Evolutionary conservation across 2,888 invertebrate species (phyloP).

Genomic region (Phorcus lineatus): DNA sequence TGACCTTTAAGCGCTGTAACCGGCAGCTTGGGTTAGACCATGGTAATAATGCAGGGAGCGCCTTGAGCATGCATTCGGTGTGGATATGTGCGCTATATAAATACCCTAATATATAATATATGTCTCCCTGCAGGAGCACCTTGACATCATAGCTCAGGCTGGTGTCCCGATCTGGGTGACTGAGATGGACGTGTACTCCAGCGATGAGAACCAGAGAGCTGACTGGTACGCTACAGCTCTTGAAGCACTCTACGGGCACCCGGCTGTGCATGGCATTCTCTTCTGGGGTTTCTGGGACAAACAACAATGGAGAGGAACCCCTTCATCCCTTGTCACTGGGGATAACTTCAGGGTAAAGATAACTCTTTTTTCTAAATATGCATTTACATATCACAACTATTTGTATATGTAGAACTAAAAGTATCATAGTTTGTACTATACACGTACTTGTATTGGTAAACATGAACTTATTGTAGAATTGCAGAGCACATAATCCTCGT

Average conservation of each 20-base stretch:
- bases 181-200: slow-evolving; percentile 39
- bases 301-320: slow-evolving; percentile 29
- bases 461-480: no score
- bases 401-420: no score
- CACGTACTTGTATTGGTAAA: no score
- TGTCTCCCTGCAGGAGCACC: neutral
- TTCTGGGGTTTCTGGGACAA: slow-evolving; percentile 43
- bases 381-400: no score
- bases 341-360: slow-evolving; percentile 30
- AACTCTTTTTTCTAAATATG: neutral
- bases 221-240: slow-evolving; percentile 37
- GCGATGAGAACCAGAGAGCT: slow-evolving; percentile 43
- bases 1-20: no score
- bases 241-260: slow-evolving; percentile 34
- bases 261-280: neutral
- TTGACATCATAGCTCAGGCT: slow-evolving; percentile 44
- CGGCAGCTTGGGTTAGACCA: no score
- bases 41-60: no score
- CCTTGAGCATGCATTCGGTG: no score
- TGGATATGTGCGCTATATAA: no score
- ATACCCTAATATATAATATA: no score
- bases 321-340: slow-evolving; percentile 34
- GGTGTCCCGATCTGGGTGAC: slow-evolving; percentile 53
- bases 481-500: no score
- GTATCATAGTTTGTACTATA: neutral